Evolutionary conservation across 2,797 vertebrate genomes (phyloP).

Genomic region (Poecilia velifera): DNA sequence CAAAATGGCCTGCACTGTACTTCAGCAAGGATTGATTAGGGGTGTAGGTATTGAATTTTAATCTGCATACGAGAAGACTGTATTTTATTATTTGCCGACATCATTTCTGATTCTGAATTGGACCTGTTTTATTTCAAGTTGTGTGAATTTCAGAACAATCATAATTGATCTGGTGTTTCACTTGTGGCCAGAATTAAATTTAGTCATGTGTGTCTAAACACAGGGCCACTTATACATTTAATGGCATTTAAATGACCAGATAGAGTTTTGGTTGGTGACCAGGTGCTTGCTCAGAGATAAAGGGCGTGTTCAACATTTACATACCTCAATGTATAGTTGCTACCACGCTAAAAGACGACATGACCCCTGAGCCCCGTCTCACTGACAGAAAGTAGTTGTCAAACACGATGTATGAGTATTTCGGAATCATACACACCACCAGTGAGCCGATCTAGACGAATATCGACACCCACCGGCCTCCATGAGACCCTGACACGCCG

Average conservation of each 20-base stretch:
- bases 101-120: not conserved
- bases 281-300: not conserved
- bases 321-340: not conserved
- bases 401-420: conserved; percentile 48
- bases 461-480: not conserved
- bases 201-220: not conserved
- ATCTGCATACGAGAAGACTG: not conserved
- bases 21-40: not conserved
- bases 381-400: conserved; percentile 28
- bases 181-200: not conserved
- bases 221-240: not conserved
- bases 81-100: not conserved
- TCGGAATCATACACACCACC: conserved; percentile 6
- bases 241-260: not conserved
- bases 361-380: conserved; percentile 1
- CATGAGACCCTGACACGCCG: not conserved
- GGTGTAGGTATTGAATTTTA: not conserved
- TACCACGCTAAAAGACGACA: not conserved
- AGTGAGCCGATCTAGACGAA: conserved; percentile 9
- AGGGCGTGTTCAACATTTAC: not conserved
- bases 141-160: not conserved
- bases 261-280: not conserved
- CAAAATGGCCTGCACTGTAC: not conserved
- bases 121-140: not conserved
- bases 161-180: not conserved